Evolutionary conservation across 2,888 invertebrate genomes (phyloP).

Genomic region (Drosophila pullipes): DNA sequence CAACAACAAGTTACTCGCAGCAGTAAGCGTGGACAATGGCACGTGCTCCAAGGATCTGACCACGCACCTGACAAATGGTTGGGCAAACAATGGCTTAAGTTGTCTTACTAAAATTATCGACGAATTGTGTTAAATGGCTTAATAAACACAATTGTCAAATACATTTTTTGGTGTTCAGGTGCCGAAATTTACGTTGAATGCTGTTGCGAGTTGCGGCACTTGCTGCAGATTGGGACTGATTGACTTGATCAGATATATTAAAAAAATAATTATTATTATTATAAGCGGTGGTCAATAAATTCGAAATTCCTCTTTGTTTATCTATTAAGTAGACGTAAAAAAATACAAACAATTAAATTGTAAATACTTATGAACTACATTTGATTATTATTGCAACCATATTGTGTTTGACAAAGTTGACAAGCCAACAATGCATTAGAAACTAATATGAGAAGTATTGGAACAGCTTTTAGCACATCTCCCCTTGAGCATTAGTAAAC

Average conservation of each 20-base stretch:
- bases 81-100: conserved; percentile 32
- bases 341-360: neutral
- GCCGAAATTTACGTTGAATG: conserved; percentile 10
- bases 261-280: neutral
- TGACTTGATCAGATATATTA: neutral
- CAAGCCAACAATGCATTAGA: neutral
- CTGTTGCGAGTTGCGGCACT: neutral
- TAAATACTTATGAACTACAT: neutral
- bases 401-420: neutral
- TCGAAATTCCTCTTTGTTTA: neutral
- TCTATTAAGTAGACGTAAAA: neutral
- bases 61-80: conserved; percentile 50
- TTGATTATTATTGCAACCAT: neutral
- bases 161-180: neutral
- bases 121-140: conserved; percentile 20
- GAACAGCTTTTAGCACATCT: neutral
- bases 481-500: conserved; percentile 18
- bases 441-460: neutral
- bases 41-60: conserved; percentile 48
- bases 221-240: neutral
- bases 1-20: neutral
- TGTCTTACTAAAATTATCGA: conserved; percentile 18
- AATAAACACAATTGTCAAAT: conserved; percentile 13
- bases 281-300: neutral
- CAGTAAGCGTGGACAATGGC: conserved; percentile 37